Conservation (phyloP, 2,113 vertebrate genomes). For the Mesitornis unicolor region DNA sequence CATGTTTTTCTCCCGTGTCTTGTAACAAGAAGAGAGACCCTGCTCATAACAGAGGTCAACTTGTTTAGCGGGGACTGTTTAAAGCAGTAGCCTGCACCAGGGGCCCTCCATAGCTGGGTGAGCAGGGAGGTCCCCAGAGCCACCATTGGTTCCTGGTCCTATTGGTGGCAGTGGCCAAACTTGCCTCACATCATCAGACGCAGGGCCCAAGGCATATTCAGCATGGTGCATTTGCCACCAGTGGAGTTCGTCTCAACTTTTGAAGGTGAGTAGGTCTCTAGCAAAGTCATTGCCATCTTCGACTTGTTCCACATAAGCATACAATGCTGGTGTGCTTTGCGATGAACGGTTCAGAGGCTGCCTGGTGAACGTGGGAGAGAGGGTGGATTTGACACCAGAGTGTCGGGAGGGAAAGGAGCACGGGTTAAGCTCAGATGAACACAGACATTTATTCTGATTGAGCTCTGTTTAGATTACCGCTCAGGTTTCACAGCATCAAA, state of each 20-base stretch:
- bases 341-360: neutral
- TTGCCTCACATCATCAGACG: neutral
- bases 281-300: neutral
- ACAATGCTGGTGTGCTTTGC: fast-evolving
- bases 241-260: neutral
- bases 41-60: neutral
- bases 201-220: neutral
- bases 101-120: fast-evolving
- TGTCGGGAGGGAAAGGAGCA: neutral
- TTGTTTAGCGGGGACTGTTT: neutral
- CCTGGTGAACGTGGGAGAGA: neutral
- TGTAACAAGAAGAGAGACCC: neutral
- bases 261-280: neutral
- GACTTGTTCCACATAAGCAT: fast-evolving
- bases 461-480: neutral
- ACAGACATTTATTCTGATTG: neutral
- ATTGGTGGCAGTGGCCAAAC: fast-evolving
- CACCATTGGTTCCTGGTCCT: neutral
- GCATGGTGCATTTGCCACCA: neutral
- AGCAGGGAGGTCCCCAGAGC: neutral
- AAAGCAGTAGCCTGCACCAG: neutral
- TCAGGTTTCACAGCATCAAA: neutral
- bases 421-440: neutral
- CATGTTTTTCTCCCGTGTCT: neutral
- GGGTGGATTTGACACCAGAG: neutral